These are phyloP conservation scores for Tinea pellionella DNA, from an alignment of 2,888 invertebrate species.

Conservation along the genomic window DNA sequence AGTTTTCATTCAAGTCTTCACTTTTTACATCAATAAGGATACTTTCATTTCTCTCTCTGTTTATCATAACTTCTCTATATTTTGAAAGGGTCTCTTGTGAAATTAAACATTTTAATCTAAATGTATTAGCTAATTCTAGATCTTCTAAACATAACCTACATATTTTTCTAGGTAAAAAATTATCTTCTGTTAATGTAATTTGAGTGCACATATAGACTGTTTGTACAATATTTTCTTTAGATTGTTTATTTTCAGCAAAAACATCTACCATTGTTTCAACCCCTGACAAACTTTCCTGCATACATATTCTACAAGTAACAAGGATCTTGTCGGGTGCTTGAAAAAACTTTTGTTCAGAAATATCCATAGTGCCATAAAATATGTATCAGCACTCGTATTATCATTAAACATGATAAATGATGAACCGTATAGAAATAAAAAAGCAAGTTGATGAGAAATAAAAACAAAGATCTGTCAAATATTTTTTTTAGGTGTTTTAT, in stretches of 20 bases:
- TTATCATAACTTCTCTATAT: slow-evolving; percentile 20
- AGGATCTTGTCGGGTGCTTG: background rate
- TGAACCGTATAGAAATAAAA: no score
- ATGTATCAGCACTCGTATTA: no score
- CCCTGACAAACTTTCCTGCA: slow-evolving; percentile 19
- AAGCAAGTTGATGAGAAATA: no score
- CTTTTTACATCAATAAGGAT: slow-evolving; percentile 12
- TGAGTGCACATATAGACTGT: slow-evolving; percentile 44
- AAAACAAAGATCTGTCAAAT: no score
- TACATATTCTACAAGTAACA: slow-evolving; percentile 41
- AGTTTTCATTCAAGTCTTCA: background rate
- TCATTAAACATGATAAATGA: no score
- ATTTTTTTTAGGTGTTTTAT: no score
- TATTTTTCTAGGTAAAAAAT: slow-evolving; percentile 34
- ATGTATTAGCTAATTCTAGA: slow-evolving; percentile 34
- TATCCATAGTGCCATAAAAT: background rate
- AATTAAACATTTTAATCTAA: slow-evolving; percentile 41
- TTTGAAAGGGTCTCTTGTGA: slow-evolving; percentile 33
- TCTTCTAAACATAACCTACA: slow-evolving; percentile 39
- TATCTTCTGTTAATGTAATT: slow-evolving; percentile 30
- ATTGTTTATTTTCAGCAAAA: slow-evolving; percentile 26
- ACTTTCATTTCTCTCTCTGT: background rate
- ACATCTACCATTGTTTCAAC: slow-evolving; percentile 23
- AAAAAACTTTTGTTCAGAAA: background rate
- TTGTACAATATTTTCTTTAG: slow-evolving; percentile 31